Percentiles rank a stretch among this genome's conserved stretches.
Conservation (phyloP, 2,797 vertebrate genomes). For the Mastacembelus armatus region DNA sequence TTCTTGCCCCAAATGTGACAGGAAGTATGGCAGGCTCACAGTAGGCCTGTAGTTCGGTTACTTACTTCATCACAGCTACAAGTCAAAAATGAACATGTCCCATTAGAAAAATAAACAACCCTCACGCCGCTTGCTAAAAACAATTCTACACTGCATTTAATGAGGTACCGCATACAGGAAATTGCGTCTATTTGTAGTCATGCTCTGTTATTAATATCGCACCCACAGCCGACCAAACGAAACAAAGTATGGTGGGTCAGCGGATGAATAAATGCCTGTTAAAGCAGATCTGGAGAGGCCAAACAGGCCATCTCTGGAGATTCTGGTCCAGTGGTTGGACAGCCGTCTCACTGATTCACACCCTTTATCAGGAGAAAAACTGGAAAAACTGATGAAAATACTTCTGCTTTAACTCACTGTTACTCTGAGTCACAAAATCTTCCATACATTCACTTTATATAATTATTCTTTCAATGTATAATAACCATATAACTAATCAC, state of each 20-base stretch:
- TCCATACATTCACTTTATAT: not conserved
- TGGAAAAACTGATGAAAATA: too few relatives aligned
- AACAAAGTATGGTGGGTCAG: slow-evolving; percentile 45
- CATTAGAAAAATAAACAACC: slow-evolving; percentile 75
- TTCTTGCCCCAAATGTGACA: slow-evolving; percentile 25
- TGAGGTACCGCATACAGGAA: slow-evolving; percentile 50
- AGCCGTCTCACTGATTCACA: slow-evolving; percentile 12
- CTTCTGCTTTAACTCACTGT: not conserved
- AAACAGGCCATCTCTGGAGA: slow-evolving; percentile 19
- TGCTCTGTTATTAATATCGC: slow-evolving; percentile 39
- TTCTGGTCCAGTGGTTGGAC: slow-evolving; percentile 24
- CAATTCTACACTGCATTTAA: slow-evolving; percentile 60
- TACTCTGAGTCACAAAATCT: not conserved
- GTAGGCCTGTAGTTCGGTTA: slow-evolving; percentile 31
- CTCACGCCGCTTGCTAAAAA: slow-evolving; percentile 60
- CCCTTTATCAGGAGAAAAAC: not conserved
- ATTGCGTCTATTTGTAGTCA: slow-evolving; percentile 56
- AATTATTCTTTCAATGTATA: not conserved
- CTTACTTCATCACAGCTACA: slow-evolving; percentile 53
- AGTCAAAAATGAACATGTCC: slow-evolving; percentile 75
- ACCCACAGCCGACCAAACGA: slow-evolving; percentile 43
- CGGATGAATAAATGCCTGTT: slow-evolving; percentile 37
- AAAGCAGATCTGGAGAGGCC: slow-evolving; percentile 32
- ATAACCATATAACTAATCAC: too few relatives aligned
- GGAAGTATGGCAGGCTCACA: slow-evolving; percentile 51